A percentile compares a stretch with the other conserved stretches of the same genome.
phyloP scores from a whole-genome alignment of 2,797 vertebrate species.

The Dicrostonyx torquatus region DNA sequence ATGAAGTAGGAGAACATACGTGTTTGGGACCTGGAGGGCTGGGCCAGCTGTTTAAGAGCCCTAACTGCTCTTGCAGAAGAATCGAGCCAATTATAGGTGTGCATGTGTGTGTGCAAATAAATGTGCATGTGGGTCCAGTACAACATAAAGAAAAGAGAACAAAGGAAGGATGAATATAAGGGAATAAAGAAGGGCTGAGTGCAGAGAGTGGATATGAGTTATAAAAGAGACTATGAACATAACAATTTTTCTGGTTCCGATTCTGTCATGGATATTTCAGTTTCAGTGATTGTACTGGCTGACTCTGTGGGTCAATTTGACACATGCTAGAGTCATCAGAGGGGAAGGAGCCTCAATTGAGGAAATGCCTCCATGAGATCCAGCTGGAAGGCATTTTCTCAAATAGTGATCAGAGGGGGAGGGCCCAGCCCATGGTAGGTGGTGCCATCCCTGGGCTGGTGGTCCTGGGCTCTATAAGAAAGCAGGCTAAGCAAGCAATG shows the following conservation, averaged over 20 bases:
- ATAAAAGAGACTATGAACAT: background rate
- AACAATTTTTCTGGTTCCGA: background rate
- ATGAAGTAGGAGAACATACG: background rate
- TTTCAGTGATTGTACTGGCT: background rate
- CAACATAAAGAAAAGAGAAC: background rate
- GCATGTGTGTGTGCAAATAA: background rate
- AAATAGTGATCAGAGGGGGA: background rate
- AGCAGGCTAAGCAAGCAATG: background rate
- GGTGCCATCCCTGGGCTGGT: background rate
- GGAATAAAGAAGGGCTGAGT: background rate
- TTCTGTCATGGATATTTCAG: background rate
- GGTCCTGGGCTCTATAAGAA: background rate
- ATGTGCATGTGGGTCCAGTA: background rate
- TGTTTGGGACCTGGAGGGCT: background rate
- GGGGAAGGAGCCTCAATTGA: background rate
- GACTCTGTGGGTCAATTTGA: background rate
- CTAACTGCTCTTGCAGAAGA: background rate
- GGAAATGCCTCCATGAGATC: background rate
- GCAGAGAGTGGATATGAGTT: background rate
- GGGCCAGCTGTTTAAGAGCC: background rate
- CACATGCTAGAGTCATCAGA: background rate
- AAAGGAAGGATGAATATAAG: background rate
- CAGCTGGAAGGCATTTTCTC: background rate
- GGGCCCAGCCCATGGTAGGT: background rate
- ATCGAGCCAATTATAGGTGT: background rate